A percentile compares a stretch with the other conserved stretches of the same genome.
Conservation (phyloP, 1,140 invertebrate species). For the Drosophila baimaii region DNA sequence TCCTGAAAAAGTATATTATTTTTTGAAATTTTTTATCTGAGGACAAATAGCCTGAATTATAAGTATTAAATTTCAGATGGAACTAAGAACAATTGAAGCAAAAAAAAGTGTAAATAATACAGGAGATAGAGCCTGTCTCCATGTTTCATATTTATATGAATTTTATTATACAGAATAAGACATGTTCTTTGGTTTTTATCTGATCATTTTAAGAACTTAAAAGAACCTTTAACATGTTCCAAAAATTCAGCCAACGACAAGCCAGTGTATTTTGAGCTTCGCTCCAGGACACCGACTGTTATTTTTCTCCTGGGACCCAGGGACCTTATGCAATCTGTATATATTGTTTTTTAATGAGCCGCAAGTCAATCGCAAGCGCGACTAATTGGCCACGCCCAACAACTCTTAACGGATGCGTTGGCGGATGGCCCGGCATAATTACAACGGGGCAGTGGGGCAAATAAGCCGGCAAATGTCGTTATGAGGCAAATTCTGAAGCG, state of each 20-base stretch:
- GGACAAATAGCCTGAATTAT: too few species aligned
- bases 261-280: conserved; percentile 14
- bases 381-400: conserved; percentile 73
- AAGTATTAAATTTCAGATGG: too few species aligned
- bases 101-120: too few species aligned
- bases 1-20: not conserved
- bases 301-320: conserved; percentile 28
- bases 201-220: not conserved
- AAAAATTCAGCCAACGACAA: not conserved
- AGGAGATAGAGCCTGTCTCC: too few species aligned
- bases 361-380: conserved; percentile 76
- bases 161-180: too few species aligned
- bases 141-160: too few species aligned
- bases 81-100: too few species aligned
- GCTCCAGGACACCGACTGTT: not conserved
- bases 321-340: conserved; percentile 68
- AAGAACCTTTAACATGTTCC: not conserved
- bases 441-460: conserved; percentile 56
- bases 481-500: conserved; percentile 33
- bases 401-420: conserved; percentile 47
- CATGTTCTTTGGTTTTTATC: too few species aligned
- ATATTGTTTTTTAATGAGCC: conserved; percentile 83
- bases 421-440: conserved; percentile 67
- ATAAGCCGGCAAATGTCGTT: conserved; percentile 57
- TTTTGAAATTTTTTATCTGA: too few species aligned